Percentiles rank a stretch among this genome's conserved stretches.
phyloP scores from a whole-genome alignment of 2,113 vertebrate species.

The Urocynchramus pylzowi region DNA sequence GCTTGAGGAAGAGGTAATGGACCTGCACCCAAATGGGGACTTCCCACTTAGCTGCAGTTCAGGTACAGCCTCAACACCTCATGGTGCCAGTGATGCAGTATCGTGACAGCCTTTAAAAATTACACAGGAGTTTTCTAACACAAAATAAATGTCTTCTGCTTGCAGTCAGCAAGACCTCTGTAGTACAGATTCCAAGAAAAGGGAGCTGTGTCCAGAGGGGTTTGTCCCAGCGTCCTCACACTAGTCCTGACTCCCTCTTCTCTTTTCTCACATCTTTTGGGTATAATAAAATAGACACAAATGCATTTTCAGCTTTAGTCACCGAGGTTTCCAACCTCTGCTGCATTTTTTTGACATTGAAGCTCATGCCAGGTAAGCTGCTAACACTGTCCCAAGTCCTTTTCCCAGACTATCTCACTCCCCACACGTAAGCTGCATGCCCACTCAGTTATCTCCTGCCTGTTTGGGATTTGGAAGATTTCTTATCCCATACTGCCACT shows the following conservation, averaged over 20 bases:
- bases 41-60: not conserved
- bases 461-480: not conserved
- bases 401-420: not conserved
- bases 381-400: not conserved
- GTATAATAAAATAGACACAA: not conserved
- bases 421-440: accelerated
- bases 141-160: not conserved
- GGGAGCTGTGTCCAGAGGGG: not conserved
- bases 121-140: not conserved
- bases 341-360: not conserved
- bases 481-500: not conserved
- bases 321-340: not conserved
- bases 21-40: accelerated
- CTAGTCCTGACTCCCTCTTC: not conserved
- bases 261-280: accelerated
- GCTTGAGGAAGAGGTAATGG: not conserved
- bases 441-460: accelerated
- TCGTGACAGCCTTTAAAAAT: not conserved
- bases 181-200: not conserved
- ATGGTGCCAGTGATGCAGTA: not conserved
- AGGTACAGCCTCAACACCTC: not conserved
- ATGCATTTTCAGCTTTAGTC: not conserved
- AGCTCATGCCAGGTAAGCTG: not conserved
- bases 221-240: not conserved
- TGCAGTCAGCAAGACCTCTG: not conserved